These are phyloP conservation scores for Zaprionus tsacasi DNA, from an alignment of 1,140 invertebrate genomes.

Conservation along the genomic window DNA sequence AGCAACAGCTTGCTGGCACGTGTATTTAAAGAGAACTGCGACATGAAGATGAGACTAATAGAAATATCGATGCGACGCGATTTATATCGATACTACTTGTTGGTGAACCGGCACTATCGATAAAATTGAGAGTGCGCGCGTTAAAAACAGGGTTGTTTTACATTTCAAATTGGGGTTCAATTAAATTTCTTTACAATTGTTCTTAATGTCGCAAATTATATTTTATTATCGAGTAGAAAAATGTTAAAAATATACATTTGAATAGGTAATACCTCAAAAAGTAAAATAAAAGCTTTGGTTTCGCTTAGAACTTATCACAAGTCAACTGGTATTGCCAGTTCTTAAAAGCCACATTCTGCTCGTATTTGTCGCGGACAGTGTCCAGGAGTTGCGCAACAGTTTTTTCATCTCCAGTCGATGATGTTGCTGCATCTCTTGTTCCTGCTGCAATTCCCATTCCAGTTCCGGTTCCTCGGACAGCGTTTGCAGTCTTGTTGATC, in stretches of 20 bases:
- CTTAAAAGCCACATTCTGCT: conserved; percentile 76
- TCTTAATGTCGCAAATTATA: not conserved
- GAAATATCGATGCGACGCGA: not conserved
- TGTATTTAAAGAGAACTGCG: conserved; percentile 36
- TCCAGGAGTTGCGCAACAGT: conserved; percentile 72
- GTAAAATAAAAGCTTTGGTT: conserved; percentile 45
- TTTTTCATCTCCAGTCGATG: conserved; percentile 48
- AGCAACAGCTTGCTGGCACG: conserved; percentile 35
- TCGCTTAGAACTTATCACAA: conserved; percentile 78
- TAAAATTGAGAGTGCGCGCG: not conserved
- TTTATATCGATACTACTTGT: not conserved
- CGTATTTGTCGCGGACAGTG: conserved; percentile 68
- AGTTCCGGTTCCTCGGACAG: conserved; percentile 38
- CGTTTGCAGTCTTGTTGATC: conserved; percentile 54
- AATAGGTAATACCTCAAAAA: conserved; percentile 11
- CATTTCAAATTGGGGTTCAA: not conserved
- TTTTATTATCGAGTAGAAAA: conserved; percentile 33
- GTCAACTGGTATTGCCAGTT: conserved; percentile 84
- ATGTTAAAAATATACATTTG: conserved; percentile 33
- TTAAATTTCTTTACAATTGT: too few species aligned
- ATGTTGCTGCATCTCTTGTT: conserved; percentile 42
- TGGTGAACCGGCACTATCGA: not conserved
- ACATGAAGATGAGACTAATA: not conserved
- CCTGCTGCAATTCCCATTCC: conserved; percentile 23
- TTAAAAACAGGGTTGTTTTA: conserved; percentile 21